Evolutionary conservation across 2,113 vertebrate species (phyloP).

Genomic region (Centropus bengalensis): DNA sequence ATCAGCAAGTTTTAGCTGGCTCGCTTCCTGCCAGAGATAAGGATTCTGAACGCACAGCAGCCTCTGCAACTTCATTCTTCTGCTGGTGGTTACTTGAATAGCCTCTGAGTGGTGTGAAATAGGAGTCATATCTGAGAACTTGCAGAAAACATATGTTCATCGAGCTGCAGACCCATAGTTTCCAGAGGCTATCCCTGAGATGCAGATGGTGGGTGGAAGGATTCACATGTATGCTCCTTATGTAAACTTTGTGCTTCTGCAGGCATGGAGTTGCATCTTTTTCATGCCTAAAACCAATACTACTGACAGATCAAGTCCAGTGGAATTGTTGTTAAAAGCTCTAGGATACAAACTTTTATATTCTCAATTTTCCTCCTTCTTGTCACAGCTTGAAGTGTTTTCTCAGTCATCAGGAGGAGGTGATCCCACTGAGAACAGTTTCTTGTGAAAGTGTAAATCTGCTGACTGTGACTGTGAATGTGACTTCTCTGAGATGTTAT

Average conservation of each 20-base stretch:
- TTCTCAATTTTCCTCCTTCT: slow-evolving; percentile 3
- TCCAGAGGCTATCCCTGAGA: background rate
- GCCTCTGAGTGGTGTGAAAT: background rate
- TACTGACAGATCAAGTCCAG: background rate
- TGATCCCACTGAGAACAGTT: slow-evolving; percentile 29
- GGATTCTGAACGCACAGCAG: background rate
- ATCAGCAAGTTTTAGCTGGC: background rate
- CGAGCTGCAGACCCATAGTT: background rate
- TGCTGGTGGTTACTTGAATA: background rate
- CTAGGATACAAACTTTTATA: background rate
- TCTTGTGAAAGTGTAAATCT: slow-evolving; percentile 45
- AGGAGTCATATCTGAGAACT: background rate
- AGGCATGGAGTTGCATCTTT: background rate
- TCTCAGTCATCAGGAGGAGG: background rate
- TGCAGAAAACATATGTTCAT: background rate
- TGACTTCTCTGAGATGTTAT: slow-evolving; percentile 37
- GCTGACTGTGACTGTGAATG: slow-evolving; percentile 40
- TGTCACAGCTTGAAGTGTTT: slow-evolving; percentile 25
- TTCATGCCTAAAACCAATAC: background rate
- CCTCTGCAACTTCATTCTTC: background rate
- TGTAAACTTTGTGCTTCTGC: background rate
- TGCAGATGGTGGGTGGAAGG: background rate
- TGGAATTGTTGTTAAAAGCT: background rate
- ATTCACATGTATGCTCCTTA: background rate
- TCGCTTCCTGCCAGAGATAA: background rate